phyloP scores from a whole-genome alignment of 2,888 invertebrate genomes.

The Cephus sareptanus region DNA sequence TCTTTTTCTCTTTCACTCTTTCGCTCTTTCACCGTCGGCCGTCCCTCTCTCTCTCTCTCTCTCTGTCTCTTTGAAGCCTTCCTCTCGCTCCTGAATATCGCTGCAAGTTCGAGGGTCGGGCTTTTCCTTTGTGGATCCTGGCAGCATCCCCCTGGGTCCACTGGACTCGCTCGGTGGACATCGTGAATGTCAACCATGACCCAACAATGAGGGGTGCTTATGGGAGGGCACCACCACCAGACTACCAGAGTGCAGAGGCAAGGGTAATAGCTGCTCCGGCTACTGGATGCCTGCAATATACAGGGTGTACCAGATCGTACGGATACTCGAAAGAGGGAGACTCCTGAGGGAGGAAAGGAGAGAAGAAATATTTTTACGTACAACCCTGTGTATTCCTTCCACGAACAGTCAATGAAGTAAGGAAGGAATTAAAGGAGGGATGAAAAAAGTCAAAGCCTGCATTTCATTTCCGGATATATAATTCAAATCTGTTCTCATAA shows the following conservation, averaged over 20 bases:
- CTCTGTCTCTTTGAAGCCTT: background rate
- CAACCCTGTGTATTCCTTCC: background rate
- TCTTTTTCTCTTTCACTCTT: background rate
- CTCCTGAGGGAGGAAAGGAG: too few relatives aligned
- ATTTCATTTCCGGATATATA: slow-evolving; percentile 5
- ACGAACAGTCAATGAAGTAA: background rate
- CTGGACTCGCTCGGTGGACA: slow-evolving; percentile 28
- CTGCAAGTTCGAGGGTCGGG: slow-evolving; percentile 41
- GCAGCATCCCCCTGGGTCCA: slow-evolving; percentile 15
- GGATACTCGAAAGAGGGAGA: background rate
- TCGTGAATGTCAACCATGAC: slow-evolving; percentile 51
- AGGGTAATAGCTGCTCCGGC: background rate
- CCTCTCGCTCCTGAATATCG: background rate
- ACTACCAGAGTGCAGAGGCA: background rate
- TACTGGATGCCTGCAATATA: background rate
- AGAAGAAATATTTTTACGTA: background rate
- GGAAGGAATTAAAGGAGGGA: background rate
- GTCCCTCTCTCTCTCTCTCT: too few relatives aligned
- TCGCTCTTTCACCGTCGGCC: background rate
- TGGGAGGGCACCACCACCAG: background rate
- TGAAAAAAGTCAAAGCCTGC: background rate
- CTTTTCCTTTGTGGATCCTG: slow-evolving; percentile 37
- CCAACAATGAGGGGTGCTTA: slow-evolving; percentile 37
- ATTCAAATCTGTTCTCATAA: background rate
- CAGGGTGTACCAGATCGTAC: background rate